Base-by-base conservation (phyloP, 2,113 vertebrate genomes). In the Gracilinanus agilis region DNA sequence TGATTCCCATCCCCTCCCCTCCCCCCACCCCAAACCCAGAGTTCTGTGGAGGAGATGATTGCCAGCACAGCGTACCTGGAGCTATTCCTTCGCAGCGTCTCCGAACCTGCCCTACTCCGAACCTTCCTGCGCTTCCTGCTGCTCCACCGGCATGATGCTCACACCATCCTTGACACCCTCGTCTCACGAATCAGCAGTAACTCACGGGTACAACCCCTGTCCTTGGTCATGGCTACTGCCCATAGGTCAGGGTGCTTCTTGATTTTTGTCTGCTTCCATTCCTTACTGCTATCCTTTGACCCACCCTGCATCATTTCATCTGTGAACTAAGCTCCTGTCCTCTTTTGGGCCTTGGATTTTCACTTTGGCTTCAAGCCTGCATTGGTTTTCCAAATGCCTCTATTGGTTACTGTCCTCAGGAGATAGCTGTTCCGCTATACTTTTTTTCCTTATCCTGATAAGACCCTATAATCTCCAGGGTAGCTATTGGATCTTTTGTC, bases 51-150 rank as follows among this genome's bases (percentile, higher is more conserved):
- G 96, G 99, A 99, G 98, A 99, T 99, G 99, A 99, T 99, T 0
- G 99, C 99, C 97, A 99, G 99, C 98, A 99, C 99, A 0, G 99
- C 99, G 40, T 99, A 99, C 98, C 98, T 99, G 97, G 99, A 99
- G 96, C 99, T 99, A 93, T 99, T 99, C 98, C 98, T 99, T 97
- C 99, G 99, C 98, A 99, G 99, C 11, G 97, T 99, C 97, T 99
- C 99, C 0, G 99, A 99, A 97, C 99, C 99, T 0, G 98, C 99
- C 11, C 99, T 99, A 95, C 99, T 99, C 44, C 99, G 99, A 96
- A 99, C 99, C 98, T 99, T 99, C 98, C 98, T 99, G 98, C 99
- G 99, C 93, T 99, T 99, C 53, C 98, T 99, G 96, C 98, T 99
- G 97, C 98, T 99, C 96, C 99, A 99, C 98, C 98, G 98, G 96